phyloP scores from a whole-genome alignment of 53 echinoderm and acorn worm species.

The Paracentrotus lividus region DNA sequence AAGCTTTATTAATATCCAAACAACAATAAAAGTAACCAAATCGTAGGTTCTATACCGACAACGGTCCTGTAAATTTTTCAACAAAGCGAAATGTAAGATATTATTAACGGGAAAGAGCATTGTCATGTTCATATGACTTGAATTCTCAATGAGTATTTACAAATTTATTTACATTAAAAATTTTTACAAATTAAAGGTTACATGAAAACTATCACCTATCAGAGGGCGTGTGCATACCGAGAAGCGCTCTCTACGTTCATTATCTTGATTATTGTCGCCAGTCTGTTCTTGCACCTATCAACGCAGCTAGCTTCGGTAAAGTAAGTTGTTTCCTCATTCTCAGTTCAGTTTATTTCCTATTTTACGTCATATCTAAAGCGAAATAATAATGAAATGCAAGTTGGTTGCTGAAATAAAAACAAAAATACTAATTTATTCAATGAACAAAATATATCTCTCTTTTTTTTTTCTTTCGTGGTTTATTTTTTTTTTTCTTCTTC shows the following conservation, averaged over 20 bases:
- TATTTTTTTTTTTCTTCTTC: too few relatives aligned
- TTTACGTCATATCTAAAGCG: too few relatives aligned
- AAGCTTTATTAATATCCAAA: not conserved
- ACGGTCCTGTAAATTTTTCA: too few relatives aligned
- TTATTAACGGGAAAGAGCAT: too few relatives aligned
- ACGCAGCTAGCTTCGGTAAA: constrained; percentile 84
- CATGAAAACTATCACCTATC: constrained; percentile 75
- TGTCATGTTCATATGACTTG: too few relatives aligned
- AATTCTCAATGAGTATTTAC: not conserved
- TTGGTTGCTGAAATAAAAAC: too few relatives aligned
- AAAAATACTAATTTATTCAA: too few relatives aligned
- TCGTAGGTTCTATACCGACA: not conserved
- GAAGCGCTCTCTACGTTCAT: constrained; percentile 79
- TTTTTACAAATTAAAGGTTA: constrained; percentile 49
- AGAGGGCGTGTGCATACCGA: constrained; percentile 77
- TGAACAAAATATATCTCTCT: too few relatives aligned
- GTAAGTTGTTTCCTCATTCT: constrained; percentile 61
- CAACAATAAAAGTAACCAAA: not conserved
- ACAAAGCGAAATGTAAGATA: too few relatives aligned
- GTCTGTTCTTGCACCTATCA: constrained; percentile 61
- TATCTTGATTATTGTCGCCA: constrained; percentile 73
- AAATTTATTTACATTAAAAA: not conserved
- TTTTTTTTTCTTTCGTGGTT: too few relatives aligned
- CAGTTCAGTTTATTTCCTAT: too few relatives aligned
- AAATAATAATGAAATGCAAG: too few relatives aligned